Percentiles rank a stretch among this genome's conserved stretches.
phyloP scores from a whole-genome alignment of 2,888 invertebrate species.

The Neoaliturus tenellus region DNA sequence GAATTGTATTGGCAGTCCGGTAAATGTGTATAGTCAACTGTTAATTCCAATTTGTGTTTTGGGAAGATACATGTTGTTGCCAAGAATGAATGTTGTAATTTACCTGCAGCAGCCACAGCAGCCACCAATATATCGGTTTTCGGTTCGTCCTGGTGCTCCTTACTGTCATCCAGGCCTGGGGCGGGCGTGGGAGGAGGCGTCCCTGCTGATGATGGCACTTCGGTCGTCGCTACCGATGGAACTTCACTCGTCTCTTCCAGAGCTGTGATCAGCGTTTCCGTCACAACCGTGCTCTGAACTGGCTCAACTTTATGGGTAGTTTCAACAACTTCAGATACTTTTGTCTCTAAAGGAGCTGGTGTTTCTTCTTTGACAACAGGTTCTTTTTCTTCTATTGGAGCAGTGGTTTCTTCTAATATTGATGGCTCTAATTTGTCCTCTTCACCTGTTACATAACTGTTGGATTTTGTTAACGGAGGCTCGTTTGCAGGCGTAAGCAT shows the following conservation, averaged over 20 bases:
- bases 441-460: slow-evolving; percentile 7
- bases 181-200: slow-evolving; percentile 64
- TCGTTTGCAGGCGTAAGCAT: slow-evolving; percentile 24
- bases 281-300: slow-evolving; percentile 21
- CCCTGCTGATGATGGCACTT: slow-evolving; percentile 55
- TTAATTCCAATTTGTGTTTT: too few relatives aligned
- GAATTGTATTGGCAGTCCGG: too few relatives aligned
- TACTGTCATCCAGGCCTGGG: slow-evolving; percentile 55
- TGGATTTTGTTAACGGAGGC: slow-evolving; percentile 13
- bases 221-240: slow-evolving; percentile 50
- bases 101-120: slow-evolving; percentile 61
- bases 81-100: background rate
- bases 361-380: background rate
- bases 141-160: slow-evolving; percentile 51
- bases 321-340: background rate
- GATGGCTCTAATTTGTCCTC: background rate
- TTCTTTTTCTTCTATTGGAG: slow-evolving; percentile 6
- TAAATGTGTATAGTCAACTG: too few relatives aligned
- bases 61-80: too few relatives aligned
- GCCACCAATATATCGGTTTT: slow-evolving; percentile 61
- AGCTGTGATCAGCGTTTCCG: slow-evolving; percentile 26
- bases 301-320: slow-evolving; percentile 1
- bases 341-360: background rate
- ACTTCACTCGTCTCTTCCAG: slow-evolving; percentile 48
- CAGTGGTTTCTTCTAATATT: background rate